phyloP scores from a whole-genome alignment of 1,140 invertebrate species.

The Drosophila yakuba region DNA sequence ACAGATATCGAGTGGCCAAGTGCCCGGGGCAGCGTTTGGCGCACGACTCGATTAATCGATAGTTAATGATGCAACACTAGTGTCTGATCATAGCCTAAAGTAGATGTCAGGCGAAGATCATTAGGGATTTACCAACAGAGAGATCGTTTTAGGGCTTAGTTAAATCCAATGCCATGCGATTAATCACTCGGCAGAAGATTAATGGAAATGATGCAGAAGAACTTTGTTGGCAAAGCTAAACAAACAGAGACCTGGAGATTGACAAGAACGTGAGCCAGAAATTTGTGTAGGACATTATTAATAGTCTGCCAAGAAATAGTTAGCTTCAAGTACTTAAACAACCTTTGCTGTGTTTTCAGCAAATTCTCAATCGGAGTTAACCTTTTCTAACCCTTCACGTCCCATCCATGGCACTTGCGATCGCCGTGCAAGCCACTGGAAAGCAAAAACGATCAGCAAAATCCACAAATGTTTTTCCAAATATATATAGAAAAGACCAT shows the following conservation, averaged over 20 bases:
- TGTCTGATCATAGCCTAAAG: constrained; percentile 19
- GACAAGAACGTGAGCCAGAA: constrained; percentile 2
- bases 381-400: constrained; percentile 25
- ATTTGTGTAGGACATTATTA: constrained; percentile 12
- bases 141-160: constrained; percentile 15
- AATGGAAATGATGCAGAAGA: constrained; percentile 9
- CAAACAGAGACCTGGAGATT: constrained; percentile 15
- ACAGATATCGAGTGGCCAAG: constrained; percentile 40
- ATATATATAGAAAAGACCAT: constrained; percentile 58
- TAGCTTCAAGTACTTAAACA: too few species aligned
- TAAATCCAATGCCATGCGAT: constrained; percentile 8
- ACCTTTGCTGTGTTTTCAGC: neutral
- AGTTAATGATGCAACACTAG: constrained; percentile 50
- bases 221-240: constrained; percentile 13
- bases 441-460: constrained; percentile 20
- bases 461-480: constrained; percentile 31
- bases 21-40: constrained; percentile 25
- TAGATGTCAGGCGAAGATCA: constrained; percentile 32
- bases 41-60: constrained; percentile 47
- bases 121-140: constrained; percentile 21
- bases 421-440: constrained; percentile 1
- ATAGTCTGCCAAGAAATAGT: neutral
- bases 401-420: neutral
- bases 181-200: constrained; percentile 29
- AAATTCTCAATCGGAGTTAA: constrained; percentile 13